phyloP scores from a whole-genome alignment of 2,888 invertebrate species.

The Carcina quercana region DNA sequence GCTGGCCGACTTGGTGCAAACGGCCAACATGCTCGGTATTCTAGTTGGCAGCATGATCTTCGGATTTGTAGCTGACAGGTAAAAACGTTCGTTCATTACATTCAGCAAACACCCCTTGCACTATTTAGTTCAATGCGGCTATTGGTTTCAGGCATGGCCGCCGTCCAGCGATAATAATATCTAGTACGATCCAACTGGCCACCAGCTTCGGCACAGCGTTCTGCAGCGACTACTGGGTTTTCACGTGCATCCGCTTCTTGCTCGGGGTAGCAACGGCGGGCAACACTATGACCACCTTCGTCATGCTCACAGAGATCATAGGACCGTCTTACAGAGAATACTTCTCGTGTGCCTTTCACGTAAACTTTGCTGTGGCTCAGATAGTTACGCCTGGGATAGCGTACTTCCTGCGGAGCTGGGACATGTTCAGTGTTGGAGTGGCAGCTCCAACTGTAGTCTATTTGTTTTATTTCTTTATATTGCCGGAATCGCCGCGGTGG shows the following conservation, averaged over 20 bases:
- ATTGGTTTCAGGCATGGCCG: slow-evolving; percentile 76
- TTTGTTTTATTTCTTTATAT: slow-evolving; percentile 75
- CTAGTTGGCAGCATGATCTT: slow-evolving; percentile 79
- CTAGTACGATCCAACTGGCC: slow-evolving; percentile 78
- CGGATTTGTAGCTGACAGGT: slow-evolving; percentile 81
- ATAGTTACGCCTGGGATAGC: slow-evolving; percentile 73
- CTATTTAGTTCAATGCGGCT: not conserved
- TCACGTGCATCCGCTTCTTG: slow-evolving; percentile 77
- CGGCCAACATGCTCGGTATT: slow-evolving; percentile 80
- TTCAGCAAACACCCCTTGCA: too few species aligned
- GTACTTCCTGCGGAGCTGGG: slow-evolving; percentile 76
- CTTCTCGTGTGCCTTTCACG: slow-evolving; percentile 71
- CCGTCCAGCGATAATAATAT: slow-evolving; percentile 75
- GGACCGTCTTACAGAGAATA: slow-evolving; percentile 60
- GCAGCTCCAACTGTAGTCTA: slow-evolving; percentile 72
- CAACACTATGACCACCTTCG: slow-evolving; percentile 81
- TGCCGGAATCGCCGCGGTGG: slow-evolving; percentile 87
- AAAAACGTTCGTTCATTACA: too few species aligned
- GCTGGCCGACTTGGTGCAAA: slow-evolving; percentile 79
- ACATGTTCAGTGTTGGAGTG: slow-evolving; percentile 72
- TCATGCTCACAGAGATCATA: slow-evolving; percentile 75
- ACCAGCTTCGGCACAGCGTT: slow-evolving; percentile 76
- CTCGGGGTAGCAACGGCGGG: slow-evolving; percentile 82
- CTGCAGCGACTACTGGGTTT: slow-evolving; percentile 68
- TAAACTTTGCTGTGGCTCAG: slow-evolving; percentile 77